These are phyloP conservation scores for Chelmon rostratus DNA, from an alignment of 2,797 vertebrate genomes.

Conservation along the genomic window DNA sequence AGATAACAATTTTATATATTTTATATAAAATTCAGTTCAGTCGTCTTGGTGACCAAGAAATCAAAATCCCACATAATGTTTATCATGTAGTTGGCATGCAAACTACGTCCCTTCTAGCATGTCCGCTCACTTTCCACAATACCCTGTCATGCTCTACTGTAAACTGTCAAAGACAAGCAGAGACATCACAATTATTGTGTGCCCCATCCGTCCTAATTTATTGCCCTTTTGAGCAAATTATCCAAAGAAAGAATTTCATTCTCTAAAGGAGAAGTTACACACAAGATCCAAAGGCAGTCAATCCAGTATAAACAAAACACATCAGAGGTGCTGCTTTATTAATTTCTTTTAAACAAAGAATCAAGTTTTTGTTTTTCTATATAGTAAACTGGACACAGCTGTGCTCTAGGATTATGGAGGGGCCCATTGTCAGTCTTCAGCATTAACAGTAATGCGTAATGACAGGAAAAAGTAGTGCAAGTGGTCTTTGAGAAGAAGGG, in stretches of 20 bases:
- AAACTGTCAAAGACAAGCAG: neutral
- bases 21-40: too few species aligned
- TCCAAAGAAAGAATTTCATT: neutral
- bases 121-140: neutral
- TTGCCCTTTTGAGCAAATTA: neutral
- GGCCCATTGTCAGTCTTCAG: constrained; percentile 21
- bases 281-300: neutral
- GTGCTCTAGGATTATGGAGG: neutral
- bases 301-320: neutral
- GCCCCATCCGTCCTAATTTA: neutral
- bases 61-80: neutral
- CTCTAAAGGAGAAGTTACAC: neutral
- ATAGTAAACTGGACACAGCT: neutral
- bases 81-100: neutral
- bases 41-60: neutral
- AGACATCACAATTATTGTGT: neutral
- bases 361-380: neutral
- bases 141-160: neutral
- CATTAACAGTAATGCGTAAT: constrained; percentile 46
- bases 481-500: constrained; percentile 10
- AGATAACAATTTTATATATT: neutral
- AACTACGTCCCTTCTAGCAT: neutral
- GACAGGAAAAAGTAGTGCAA: constrained; percentile 47
- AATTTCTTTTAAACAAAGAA: neutral
- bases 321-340: neutral